Evolutionary conservation across 37 sponge, comb jelly and placozoan genomes (phyloP).

Genomic region (Petrosia ficiformis): DNA sequence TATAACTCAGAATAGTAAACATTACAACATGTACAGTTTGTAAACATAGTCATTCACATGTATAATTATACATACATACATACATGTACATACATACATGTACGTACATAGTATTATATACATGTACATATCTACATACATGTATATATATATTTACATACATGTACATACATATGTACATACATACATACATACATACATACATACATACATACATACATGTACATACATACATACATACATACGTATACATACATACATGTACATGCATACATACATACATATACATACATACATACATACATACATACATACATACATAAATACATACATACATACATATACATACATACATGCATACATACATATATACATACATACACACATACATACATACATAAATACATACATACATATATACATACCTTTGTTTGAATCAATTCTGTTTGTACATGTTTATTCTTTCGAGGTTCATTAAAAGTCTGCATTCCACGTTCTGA

Average conservation of each 20-base stretch:
- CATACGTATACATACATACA: not conserved
- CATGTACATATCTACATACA: not conserved
- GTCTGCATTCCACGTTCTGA: constrained; percentile 92
- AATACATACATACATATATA: not conserved
- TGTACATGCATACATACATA: not conserved
- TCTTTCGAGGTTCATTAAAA: constrained; percentile 77
- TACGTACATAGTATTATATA: not conserved
- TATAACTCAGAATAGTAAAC: not conserved
- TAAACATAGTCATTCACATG: not conserved
- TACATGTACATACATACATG: not conserved
- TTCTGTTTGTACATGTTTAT: constrained; percentile 81
- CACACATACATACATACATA: not conserved
- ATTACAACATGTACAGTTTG: not conserved
- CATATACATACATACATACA: not conserved
- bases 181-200: constrained; percentile 18
- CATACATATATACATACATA: not conserved
- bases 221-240: not conserved
- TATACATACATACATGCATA: not conserved
- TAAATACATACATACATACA: too few relatives aligned
- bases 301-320: too few relatives aligned
- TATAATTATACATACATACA: not conserved
- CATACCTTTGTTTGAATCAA: constrained; percentile 50
- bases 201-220: not conserved
- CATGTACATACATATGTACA: too few relatives aligned
- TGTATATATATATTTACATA: too few relatives aligned